Conservation (phyloP, 2,888 invertebrate species). For the Lasioglossum villosulum region DNA sequence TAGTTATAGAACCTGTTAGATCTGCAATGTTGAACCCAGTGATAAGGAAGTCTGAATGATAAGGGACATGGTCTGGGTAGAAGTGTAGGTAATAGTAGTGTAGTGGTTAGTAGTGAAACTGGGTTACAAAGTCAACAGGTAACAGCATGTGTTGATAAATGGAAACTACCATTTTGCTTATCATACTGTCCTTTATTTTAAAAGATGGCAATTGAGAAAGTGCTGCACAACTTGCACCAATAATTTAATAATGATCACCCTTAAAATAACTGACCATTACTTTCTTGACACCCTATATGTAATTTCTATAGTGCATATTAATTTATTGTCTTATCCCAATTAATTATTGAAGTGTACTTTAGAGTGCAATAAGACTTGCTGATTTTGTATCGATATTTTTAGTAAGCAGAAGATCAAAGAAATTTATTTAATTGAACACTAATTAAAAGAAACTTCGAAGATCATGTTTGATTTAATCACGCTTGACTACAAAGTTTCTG, state of each 20-base stretch:
- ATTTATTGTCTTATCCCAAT: neutral
- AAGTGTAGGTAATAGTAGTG: too few relatives aligned
- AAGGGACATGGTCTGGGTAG: neutral
- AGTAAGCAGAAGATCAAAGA: neutral
- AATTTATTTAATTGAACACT: neutral
- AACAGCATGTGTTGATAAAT: neutral
- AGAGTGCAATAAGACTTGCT: neutral
- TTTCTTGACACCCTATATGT: neutral
- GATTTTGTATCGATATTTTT: neutral
- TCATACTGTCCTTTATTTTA: neutral
- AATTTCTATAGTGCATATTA: neutral
- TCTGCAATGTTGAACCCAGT: neutral
- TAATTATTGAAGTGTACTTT: neutral
- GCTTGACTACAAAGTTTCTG: constrained; percentile 4
- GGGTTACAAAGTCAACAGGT: neutral
- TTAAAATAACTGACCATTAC: neutral
- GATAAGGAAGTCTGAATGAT: neutral
- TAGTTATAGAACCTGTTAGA: neutral
- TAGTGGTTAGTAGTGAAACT: neutral
- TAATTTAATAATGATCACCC: neutral
- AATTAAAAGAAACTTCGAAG: neutral
- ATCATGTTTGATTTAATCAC: neutral
- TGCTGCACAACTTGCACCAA: neutral
- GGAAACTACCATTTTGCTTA: neutral
- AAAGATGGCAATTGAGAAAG: neutral